phyloP scores from a whole-genome alignment of 2,113 vertebrate species.

The Synchiropus splendidus region DNA sequence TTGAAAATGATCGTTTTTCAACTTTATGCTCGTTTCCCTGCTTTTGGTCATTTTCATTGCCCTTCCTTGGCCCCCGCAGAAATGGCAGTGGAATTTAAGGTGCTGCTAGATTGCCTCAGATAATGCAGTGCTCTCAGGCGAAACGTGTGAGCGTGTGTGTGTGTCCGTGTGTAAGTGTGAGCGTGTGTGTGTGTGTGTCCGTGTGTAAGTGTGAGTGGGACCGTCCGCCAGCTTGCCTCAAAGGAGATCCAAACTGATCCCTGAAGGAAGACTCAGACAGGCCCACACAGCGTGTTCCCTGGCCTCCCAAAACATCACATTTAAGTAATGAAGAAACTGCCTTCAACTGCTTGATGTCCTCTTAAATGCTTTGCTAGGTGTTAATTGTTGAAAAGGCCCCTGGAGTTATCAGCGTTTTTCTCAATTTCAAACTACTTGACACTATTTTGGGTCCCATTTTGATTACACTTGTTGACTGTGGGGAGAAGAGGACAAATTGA shows the following conservation, averaged over 20 bases:
- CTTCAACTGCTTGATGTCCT: constrained; percentile 9
- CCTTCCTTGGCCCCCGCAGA: constrained; percentile 20
- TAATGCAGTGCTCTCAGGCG: constrained; percentile 34
- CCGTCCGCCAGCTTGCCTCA: constrained; percentile 10
- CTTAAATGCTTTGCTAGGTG: constrained; percentile 25
- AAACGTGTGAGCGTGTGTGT: constrained; percentile 22
- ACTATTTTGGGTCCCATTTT: no score
- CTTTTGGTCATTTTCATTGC: constrained; percentile 33
- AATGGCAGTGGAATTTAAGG: constrained; percentile 20
- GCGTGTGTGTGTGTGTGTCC: constrained; percentile 10
- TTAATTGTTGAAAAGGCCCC: constrained; percentile 29
- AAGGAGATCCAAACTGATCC: constrained; percentile 23
- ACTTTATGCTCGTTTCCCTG: constrained; percentile 15
- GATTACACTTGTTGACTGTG: no score
- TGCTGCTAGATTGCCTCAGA: constrained; percentile 40
- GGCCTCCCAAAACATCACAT: constrained; percentile 11
- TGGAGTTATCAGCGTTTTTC: neutral
- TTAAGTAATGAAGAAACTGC: constrained; percentile 2
- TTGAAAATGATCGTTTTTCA: constrained; percentile 26
- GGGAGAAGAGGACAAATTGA: no score
- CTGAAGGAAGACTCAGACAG: constrained; percentile 36
- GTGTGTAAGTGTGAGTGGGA: constrained; percentile 4
- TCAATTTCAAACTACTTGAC: no score
- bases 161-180: constrained; percentile 7
- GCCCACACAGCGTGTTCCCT: constrained; percentile 8